Base-by-base conservation (phyloP, 1,140 invertebrate genomes). In the Bombus soroeensis region DNA sequence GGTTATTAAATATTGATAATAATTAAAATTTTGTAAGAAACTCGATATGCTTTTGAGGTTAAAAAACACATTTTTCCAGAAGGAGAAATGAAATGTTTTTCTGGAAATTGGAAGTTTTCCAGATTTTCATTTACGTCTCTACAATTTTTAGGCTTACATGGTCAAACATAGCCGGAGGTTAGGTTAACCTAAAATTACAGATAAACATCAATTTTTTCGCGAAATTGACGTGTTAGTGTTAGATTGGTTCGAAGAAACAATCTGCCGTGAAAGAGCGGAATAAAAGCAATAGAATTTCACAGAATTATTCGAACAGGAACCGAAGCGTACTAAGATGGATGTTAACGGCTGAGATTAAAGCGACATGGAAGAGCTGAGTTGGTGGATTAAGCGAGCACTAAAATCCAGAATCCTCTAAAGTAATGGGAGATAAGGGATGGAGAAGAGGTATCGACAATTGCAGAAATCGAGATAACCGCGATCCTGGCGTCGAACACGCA, bases 381-480 rank as follows among this genome's bases (percentile, higher is more conserved):
- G 62, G 43, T 47, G 47, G 79, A 76, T 75, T 25, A 47, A 64
- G 34, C 62, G 41, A 32, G 83, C 37, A 25, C 37, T n/a, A 34
- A 34, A 47, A 34, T 43, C n/a, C 39, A 37, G 18, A 43, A 64
- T 78, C 47, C 66, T 10, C 12, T 25, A 3, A 13, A 32, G 28
- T 59, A 34, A 22, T 8, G 47, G 34, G 0, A 62, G 72, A 74
- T 75, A 47, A 75, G 57, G 39, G 81, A 5, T 4, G 9, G n/a
- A 25, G 22, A 25, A 18, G 37, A n/a, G 53, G 66, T 73, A 81
- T 88, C 87, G 88, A 41, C 73, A 86, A 82, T 89, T 77, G 78
- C 57, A 73, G 88, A 86, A 75, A 88, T 86, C 78, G 87, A 88
- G 83, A 89, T 89, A 89, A 89, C 83, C 83, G 68, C 59, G 85